A percentile compares a stretch with the other conserved stretches of the same genome.
Evolutionary conservation across 2,113 vertebrate species (phyloP).

Genomic region (Phalacrocorax brasilianus): DNA sequence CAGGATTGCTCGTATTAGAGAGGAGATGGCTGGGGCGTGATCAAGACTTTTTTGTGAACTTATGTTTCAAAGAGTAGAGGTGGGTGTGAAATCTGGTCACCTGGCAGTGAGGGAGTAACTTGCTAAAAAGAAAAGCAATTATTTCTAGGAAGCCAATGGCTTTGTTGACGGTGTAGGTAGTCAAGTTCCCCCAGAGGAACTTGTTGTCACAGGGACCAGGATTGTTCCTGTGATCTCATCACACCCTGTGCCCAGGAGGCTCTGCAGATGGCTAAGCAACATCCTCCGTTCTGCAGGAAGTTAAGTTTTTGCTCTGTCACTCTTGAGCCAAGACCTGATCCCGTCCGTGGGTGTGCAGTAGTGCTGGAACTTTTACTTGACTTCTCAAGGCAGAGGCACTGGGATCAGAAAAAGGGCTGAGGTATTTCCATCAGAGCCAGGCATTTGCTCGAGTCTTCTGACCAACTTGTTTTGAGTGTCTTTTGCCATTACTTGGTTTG

Average conservation of each 20-base stretch:
- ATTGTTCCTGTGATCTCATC: neutral
- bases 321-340: neutral
- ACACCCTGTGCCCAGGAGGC: neutral
- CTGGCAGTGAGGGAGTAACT: neutral
- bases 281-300: neutral
- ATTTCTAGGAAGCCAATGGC: neutral
- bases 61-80: neutral
- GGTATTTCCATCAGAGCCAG: neutral
- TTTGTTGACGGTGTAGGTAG: neutral
- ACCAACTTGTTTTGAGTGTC: neutral
- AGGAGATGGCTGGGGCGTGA: neutral
- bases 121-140: neutral
- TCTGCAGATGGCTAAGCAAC: neutral
- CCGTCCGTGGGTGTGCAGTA: neutral
- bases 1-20: neutral
- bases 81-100: neutral
- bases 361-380: neutral
- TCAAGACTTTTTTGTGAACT: neutral
- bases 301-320: neutral
- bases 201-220: neutral
- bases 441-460: neutral
- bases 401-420: neutral
- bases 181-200: neutral
- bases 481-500: conserved; percentile 27
- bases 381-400: neutral